Base-by-base conservation (phyloP, 2,888 invertebrate species). In the Pedicia rivosa region DNA sequence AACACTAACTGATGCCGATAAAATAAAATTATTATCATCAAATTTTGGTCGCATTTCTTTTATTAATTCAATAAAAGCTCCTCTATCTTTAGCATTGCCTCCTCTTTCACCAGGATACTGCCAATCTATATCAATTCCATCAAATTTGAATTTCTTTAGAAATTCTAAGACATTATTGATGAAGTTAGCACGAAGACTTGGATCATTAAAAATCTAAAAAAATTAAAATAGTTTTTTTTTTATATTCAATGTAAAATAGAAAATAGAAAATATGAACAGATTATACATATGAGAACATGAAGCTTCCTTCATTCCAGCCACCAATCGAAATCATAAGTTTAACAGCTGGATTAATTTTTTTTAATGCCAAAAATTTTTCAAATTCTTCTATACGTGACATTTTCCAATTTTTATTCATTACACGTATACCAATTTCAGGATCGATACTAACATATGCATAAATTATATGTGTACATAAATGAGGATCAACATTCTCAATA, bases 71-170 rank as follows among this genome's bases (percentile, higher is more conserved):
- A 53, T 48, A 41, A 57, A 63, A 8, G 26, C 22, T 3, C 20
- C 74, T 55, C 81, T 82, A 59, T 84, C 83, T 8, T 75, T 71
- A 57, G 74, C 80, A 34, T 70, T 74, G 17, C 83, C 83, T 5
- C 80, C 80, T 12, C 83, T 67, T 50, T 83, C 82, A 2, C 77
- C 81, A 2, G 83, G 82, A 51, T 82, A 83, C 56, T 83, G 82
- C 83, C 83, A 82, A 50, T 82, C 81, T 43, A 82, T 62, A 50
- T 82, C 82, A 48, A 82, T 68, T 1, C 82, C 82, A 44, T 82
- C 80, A 45, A 82, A 82, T 14, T 67, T 59, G 52, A 79, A 81
- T 48, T 72, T 65, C 30, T 72, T 60, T 59, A 83, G 65, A 52
- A 78, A 79, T 46, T 66, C 78, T 78, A 53, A 2, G 46, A 42